A percentile compares a stretch with the other conserved stretches of the same genome.
Conservation (phyloP, 2,113 vertebrate species). For the Phasianus colchicus region DNA sequence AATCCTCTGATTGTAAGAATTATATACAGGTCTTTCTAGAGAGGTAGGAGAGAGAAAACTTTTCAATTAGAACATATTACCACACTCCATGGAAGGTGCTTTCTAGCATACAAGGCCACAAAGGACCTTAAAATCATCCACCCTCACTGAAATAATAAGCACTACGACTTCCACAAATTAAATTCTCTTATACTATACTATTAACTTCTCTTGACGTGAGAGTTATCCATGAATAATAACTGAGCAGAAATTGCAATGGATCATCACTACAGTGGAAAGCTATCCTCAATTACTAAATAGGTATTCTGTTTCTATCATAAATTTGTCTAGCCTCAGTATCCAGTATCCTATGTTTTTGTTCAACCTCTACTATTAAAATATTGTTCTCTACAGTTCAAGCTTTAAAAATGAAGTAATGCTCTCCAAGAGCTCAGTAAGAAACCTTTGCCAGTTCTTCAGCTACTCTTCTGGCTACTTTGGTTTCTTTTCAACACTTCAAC, state of each 20-base stretch:
- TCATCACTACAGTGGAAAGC: not conserved
- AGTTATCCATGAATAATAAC: not conserved
- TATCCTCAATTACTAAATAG: not conserved
- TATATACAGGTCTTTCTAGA: not conserved
- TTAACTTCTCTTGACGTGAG: not conserved
- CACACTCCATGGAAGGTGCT: not conserved
- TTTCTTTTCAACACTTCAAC: constrained; percentile 38
- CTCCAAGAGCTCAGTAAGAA: not conserved
- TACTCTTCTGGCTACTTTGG: constrained; percentile 8
- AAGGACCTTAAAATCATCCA: not conserved
- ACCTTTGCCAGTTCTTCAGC: not conserved
- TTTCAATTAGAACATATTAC: not conserved
- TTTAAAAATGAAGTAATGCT: not conserved
- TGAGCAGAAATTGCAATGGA: not conserved
- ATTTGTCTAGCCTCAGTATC: not conserved
- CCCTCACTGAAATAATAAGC: not conserved
- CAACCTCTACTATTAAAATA: not conserved
- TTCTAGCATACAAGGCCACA: not conserved
- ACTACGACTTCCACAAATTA: not conserved
- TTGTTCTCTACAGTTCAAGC: not conserved
- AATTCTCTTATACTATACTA: not conserved
- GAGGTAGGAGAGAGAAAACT: not conserved
- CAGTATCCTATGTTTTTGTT: not conserved
- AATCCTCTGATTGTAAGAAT: not conserved
- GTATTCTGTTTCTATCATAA: not conserved